Conservation (phyloP, 2,888 invertebrate genomes). For the Barypeithes pellucidus region DNA sequence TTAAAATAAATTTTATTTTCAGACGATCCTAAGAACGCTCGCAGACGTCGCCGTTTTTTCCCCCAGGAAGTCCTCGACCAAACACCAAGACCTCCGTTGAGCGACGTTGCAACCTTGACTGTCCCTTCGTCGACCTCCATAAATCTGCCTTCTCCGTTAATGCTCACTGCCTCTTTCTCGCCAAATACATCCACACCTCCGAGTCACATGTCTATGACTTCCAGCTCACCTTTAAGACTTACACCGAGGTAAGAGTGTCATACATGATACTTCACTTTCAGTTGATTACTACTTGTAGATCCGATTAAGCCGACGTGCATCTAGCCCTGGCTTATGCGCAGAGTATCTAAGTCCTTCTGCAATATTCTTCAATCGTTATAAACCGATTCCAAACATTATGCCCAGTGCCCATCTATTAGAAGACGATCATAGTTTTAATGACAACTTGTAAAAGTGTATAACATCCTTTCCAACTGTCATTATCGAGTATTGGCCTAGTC, state of each 20-base stretch:
- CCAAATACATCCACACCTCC: slow-evolving; percentile 27
- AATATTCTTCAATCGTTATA: too few relatives aligned
- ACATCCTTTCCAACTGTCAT: too few relatives aligned
- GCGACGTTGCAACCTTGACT: slow-evolving; percentile 21
- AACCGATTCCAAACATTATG: too few relatives aligned
- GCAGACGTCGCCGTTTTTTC: slow-evolving; percentile 65
- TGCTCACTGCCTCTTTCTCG: slow-evolving; percentile 43
- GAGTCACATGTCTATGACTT: slow-evolving; percentile 18
- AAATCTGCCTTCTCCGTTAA: slow-evolving; percentile 39
- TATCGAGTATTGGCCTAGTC: too few relatives aligned
- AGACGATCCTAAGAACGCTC: slow-evolving; percentile 63
- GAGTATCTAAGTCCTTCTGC: too few relatives aligned
- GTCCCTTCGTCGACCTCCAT: slow-evolving; percentile 28
- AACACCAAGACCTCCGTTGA: slow-evolving; percentile 42
- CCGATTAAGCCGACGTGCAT: too few relatives aligned
- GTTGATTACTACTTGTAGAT: background rate
- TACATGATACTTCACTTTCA: too few relatives aligned
- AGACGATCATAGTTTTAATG: too few relatives aligned
- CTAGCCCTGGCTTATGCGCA: too few relatives aligned
- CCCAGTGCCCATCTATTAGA: too few relatives aligned
- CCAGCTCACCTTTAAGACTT: slow-evolving; percentile 30
- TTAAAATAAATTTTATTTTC: too few relatives aligned
- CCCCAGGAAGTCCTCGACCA: slow-evolving; percentile 65
- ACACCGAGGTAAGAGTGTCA: slow-evolving; percentile 22
- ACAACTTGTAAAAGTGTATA: too few relatives aligned